A percentile compares a stretch with the other conserved stretches of the same genome.
Evolutionary conservation across 2,113 vertebrate species (phyloP).

Genomic region (Cheilinus undulatus): DNA sequence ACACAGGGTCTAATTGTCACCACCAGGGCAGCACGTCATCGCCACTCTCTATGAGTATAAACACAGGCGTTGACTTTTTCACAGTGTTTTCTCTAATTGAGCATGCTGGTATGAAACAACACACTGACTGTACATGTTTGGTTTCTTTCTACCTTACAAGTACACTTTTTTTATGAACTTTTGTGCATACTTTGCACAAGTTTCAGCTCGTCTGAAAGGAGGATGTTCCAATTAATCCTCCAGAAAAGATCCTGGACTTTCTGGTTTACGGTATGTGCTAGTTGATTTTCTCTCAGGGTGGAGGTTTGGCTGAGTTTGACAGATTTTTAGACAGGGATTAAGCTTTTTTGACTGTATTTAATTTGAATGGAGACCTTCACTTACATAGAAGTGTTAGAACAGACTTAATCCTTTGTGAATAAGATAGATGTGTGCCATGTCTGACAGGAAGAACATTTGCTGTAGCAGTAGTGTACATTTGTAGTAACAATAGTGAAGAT

Average conservation of each 20-base stretch:
- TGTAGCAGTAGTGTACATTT: conserved; percentile 26
- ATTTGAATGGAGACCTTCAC: not conserved
- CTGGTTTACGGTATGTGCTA: conserved; percentile 40
- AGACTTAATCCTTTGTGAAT: conserved; percentile 14
- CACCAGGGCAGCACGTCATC: conserved; percentile 30
- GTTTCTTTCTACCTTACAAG: conserved; percentile 10
- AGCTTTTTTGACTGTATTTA: not conserved
- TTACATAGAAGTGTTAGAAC: conserved; percentile 12
- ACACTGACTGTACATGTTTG: conserved; percentile 48
- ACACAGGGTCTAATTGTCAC: not conserved
- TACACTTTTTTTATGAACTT: not conserved
- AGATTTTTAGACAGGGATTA: conserved; percentile 18
- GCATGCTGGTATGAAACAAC: conserved; percentile 65
- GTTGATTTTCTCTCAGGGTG: conserved; percentile 9
- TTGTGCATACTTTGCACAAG: conserved; percentile 3
- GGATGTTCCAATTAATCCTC: conserved; percentile 22
- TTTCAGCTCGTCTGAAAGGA: conserved; percentile 12
- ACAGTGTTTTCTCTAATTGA: conserved; percentile 52
- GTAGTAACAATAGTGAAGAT: conserved; percentile 52
- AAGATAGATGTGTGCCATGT: conserved; percentile 18
- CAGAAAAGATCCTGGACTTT: conserved; percentile 35
- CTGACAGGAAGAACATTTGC: conserved; percentile 42
- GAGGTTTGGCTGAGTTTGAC: conserved; percentile 19
- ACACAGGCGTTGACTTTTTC: conserved; percentile 33
- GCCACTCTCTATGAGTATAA: conserved; percentile 27